Percentiles rank a stretch among this genome's conserved stretches.
Conservation (phyloP, 2,888 invertebrate genomes). For the Lasius platythorax region DNA sequence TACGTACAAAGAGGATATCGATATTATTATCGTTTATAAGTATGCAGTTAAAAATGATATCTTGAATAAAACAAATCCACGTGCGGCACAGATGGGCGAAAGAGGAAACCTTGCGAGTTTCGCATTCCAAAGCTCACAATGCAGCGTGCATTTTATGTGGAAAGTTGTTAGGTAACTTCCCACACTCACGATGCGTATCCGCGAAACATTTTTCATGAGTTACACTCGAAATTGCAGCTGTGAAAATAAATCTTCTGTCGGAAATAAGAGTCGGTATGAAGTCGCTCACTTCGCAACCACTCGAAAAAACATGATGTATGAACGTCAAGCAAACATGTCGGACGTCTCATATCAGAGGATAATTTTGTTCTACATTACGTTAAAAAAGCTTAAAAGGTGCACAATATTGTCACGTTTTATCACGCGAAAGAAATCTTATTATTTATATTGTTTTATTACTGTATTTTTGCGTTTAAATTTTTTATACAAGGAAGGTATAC, state of each 20-base stretch:
- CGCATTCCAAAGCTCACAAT: conserved; percentile 12
- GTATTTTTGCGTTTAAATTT: background rate
- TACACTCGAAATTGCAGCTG: conserved; percentile 11
- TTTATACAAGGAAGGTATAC: background rate
- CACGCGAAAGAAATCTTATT: background rate
- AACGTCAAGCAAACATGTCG: background rate
- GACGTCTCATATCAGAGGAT: background rate
- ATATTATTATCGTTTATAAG: background rate
- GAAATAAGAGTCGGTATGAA: conserved; percentile 43
- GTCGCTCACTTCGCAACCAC: conserved; percentile 30
- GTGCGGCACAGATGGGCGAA: background rate
- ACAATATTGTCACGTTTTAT: background rate
- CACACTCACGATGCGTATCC: background rate
- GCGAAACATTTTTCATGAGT: conserved; percentile 31
- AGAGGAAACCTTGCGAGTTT: background rate
- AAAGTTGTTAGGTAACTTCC: conserved; percentile 23
- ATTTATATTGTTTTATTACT: background rate
- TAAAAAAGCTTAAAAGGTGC: background rate
- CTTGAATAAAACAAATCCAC: background rate
- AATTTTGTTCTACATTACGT: background rate
- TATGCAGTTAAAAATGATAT: background rate
- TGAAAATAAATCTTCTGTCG: conserved; percentile 39
- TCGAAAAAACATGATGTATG: conserved; percentile 24
- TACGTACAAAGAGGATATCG: background rate
- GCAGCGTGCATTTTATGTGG: conserved; percentile 26